These are phyloP conservation scores for Scylla paramamosain DNA, from an alignment of 1,140 invertebrate genomes.

Conservation along the genomic window DNA sequence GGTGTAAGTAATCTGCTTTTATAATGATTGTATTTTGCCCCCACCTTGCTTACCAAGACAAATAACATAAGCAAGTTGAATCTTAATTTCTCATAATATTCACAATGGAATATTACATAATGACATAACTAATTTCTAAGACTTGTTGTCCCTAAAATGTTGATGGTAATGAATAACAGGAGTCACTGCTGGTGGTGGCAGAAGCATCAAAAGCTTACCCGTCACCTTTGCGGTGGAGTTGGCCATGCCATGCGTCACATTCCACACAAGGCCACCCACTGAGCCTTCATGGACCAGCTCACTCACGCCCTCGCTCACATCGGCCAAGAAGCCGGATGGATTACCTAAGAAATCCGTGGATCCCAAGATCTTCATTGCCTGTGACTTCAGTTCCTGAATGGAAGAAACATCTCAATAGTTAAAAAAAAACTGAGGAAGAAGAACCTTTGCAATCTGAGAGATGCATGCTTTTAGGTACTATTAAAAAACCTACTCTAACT, in stretches of 20 bases:
- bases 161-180: background rate
- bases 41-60: no score
- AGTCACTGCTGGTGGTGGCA: background rate
- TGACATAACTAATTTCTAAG: no score
- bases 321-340: slow-evolving; percentile 96
- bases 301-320: slow-evolving; percentile 96
- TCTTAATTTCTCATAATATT: no score
- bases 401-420: slow-evolving; percentile 34
- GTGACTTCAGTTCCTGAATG: slow-evolving; percentile 92
- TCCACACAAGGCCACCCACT: slow-evolving; percentile 94
- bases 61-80: no score
- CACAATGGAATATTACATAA: no score
- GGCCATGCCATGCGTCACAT: slow-evolving; percentile 97
- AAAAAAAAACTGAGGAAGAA: no score
- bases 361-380: slow-evolving; percentile 96
- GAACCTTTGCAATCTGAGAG: no score
- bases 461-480: no score
- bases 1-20: no score
- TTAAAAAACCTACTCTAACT: no score
- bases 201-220: slow-evolving; percentile 79
- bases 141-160: background rate
- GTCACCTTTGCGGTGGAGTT: slow-evolving; percentile 97
- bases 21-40: no score
- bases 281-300: slow-evolving; percentile 94
- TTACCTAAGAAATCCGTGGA: slow-evolving; percentile 99